A percentile compares a stretch with the other conserved stretches of the same genome.
Evolutionary conservation across 2,797 vertebrate genomes (phyloP).

Genomic region (Telmatherina bonti): DNA sequence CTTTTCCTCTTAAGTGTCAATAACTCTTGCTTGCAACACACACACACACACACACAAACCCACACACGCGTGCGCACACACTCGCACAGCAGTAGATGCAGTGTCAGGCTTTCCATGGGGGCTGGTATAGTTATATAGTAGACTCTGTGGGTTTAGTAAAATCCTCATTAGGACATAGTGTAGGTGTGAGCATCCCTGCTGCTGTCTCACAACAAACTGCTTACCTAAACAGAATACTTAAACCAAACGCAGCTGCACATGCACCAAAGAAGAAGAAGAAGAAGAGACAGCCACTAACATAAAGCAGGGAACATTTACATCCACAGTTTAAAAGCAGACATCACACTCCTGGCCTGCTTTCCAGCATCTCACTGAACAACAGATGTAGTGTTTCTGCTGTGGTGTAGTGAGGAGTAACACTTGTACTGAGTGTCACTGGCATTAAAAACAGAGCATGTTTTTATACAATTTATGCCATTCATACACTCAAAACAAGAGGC

Average conservation of each 20-base stretch:
- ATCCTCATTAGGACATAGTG: constrained; percentile 78
- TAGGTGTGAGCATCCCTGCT: constrained; percentile 77
- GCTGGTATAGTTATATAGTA: constrained; percentile 73
- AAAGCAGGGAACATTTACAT: constrained; percentile 5
- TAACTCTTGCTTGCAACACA: no score
- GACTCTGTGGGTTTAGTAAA: constrained; percentile 79
- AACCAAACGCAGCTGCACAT: constrained; percentile 29
- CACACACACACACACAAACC: constrained; percentile 41
- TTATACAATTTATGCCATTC: constrained; percentile 31
- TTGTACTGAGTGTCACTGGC: constrained; percentile 31
- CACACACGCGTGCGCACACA: constrained; percentile 24
- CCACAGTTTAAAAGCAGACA: background rate
- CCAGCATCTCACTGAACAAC: constrained; percentile 17
- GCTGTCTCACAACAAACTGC: constrained; percentile 72
- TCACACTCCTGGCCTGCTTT: background rate
- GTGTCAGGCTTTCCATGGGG: constrained; percentile 74
- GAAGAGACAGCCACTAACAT: constrained; percentile 24
- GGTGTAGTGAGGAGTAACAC: constrained; percentile 18
- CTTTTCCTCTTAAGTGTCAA: constrained; percentile 70
- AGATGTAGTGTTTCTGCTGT: constrained; percentile 20
- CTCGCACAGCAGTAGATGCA: constrained; percentile 60
- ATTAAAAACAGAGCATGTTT: constrained; percentile 30
- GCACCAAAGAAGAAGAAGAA: constrained; percentile 51
- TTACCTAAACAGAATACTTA: constrained; percentile 71
- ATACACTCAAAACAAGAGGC: constrained; percentile 34